Conservation (phyloP, 2,113 vertebrate genomes). For the Rhea americana region DNA sequence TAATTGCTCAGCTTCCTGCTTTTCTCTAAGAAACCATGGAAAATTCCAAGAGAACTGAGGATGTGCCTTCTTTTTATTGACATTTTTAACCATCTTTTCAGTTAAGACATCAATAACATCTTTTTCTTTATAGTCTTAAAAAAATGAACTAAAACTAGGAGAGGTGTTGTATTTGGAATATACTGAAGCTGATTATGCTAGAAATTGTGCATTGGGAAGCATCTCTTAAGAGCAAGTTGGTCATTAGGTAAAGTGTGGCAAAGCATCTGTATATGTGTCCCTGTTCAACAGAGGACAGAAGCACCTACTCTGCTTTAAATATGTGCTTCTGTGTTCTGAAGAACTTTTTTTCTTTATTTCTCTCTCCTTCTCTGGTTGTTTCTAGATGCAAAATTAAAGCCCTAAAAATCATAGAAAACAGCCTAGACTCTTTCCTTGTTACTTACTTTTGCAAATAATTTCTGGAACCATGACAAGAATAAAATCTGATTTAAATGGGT, state of each 20-base stretch:
- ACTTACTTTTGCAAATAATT: not conserved
- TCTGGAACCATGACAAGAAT: not conserved
- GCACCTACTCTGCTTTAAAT: not conserved
- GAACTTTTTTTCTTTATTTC: not conserved
- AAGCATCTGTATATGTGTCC: not conserved
- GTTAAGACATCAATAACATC: not conserved
- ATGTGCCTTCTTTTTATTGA: not conserved
- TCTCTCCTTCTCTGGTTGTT: not conserved
- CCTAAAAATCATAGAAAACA: not conserved
- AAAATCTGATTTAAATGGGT: not conserved
- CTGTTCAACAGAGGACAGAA: not conserved
- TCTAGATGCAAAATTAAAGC: not conserved
- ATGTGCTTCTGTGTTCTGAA: not conserved
- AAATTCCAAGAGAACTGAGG: slow-evolving; percentile 29
- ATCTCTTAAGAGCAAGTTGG: not conserved
- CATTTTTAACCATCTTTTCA: not conserved
- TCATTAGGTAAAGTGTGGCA: not conserved
- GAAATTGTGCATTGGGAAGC: fast-evolving
- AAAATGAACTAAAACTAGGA: not conserved
- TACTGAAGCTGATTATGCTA: not conserved
- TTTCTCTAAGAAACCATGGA: slow-evolving; percentile 35
- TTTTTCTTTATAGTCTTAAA: not conserved
- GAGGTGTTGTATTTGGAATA: not conserved
- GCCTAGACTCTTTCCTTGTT: fast-evolving
- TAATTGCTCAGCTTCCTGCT: not conserved